Evolutionary conservation across 92 coral and sea anemone genomes (phyloP).

Genomic region (Virgularia gustaviana): DNA sequence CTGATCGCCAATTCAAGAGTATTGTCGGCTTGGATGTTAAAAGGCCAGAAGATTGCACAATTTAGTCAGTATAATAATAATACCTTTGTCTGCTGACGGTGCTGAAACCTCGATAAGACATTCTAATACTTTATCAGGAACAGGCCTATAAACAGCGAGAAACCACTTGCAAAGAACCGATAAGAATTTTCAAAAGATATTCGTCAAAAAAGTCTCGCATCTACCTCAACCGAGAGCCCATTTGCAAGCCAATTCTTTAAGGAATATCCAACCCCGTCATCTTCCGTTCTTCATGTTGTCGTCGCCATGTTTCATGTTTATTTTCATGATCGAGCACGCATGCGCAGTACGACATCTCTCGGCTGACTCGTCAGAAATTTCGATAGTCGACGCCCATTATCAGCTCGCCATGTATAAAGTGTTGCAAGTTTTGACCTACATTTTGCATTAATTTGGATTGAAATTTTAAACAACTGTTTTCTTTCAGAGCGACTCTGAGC

Average conservation of each 20-base stretch:
- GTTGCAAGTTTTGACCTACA: too few species aligned
- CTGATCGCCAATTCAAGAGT: too few species aligned
- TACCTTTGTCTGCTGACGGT: constrained; percentile 46
- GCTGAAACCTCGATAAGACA: constrained; percentile 93
- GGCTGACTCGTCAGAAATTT: too few species aligned
- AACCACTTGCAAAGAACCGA: constrained; percentile 3
- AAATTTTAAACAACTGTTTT: too few species aligned
- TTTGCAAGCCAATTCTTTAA: constrained; percentile 34
- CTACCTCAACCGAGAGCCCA: constrained; percentile 98
- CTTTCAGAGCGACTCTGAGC: too few species aligned
- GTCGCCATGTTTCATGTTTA: constrained; percentile 56
- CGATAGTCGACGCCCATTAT: neutral
- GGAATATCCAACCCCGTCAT: constrained; percentile 8
- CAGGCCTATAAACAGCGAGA: constrained; percentile 54
- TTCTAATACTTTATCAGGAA: constrained; percentile 79
- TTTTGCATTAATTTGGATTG: too few species aligned
- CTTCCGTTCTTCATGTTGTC: constrained; percentile 31
- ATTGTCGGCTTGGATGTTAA: too few species aligned
- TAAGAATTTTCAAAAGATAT: too few species aligned
- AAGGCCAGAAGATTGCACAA: too few species aligned
- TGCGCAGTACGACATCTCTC: too few species aligned
- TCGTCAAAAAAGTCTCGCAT: too few species aligned
- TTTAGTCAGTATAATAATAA: too few species aligned
- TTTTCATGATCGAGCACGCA: constrained; percentile 41
- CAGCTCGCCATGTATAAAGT: neutral